Evolutionary conservation across 2,113 vertebrate genomes (phyloP).

Genomic region (Gopherus flavomarginatus): DNA sequence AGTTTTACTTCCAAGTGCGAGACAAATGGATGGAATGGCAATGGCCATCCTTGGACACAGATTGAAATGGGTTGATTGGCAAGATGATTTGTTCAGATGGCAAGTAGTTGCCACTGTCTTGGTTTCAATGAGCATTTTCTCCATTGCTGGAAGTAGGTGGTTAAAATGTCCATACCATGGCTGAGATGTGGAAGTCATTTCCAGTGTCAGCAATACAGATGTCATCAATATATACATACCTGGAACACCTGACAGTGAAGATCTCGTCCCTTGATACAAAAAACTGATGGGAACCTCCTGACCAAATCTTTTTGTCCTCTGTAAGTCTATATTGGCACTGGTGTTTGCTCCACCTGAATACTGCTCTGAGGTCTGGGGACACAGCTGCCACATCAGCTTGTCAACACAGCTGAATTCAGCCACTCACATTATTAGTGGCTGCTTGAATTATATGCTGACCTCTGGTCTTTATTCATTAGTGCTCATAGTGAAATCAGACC

Average conservation of each 20-base stretch:
- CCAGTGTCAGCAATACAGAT: background rate
- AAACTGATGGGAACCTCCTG: background rate
- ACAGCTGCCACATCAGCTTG: background rate
- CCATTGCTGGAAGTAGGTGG: background rate
- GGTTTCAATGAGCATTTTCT: background rate
- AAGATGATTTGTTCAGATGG: background rate
- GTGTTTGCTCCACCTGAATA: background rate
- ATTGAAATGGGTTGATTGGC: background rate
- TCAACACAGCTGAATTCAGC: background rate
- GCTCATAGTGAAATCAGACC: too few relatives aligned
- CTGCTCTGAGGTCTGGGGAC: background rate
- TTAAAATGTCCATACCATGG: background rate
- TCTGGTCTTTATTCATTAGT: background rate
- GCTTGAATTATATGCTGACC: background rate
- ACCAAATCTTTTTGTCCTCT: background rate
- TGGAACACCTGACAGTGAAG: background rate
- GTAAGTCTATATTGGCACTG: background rate
- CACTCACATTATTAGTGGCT: background rate
- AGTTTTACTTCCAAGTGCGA: background rate
- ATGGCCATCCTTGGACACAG: background rate
- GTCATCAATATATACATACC: background rate
- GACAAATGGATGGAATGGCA: background rate
- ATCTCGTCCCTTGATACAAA: too few relatives aligned
- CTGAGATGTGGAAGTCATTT: background rate
- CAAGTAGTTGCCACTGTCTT: background rate